Base-by-base conservation (phyloP, 2,888 invertebrate species). In the Caenorhabditis japonica region DNA sequence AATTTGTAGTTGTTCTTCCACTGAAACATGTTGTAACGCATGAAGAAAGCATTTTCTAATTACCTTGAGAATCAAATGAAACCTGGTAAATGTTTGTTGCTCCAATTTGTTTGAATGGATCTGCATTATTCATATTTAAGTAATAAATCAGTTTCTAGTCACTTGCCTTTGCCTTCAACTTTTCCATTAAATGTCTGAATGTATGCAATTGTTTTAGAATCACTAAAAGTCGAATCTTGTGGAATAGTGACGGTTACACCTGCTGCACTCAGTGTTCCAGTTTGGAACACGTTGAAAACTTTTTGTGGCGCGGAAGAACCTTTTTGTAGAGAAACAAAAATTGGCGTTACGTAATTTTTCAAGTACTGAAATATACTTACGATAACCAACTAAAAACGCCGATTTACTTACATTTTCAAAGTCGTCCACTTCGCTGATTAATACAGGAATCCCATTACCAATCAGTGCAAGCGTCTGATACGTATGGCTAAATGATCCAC, bases 331-430 rank as follows among this genome's bases (percentile, higher is more conserved):
- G 53, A 27, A 47, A 58, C 23, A 58, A 72, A 72, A 5, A 72
- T 4, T 17, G 46, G 52, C 21, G 17, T 56, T 5, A 73, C n/a
- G 27, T 73, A 73, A 3, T 2, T 23, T 3, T 51, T 33, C 19
- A 73, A 46, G 27, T 56, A 73, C 73, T 73, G 58, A 44, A 58
- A 56, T n/a, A n/a, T n/a, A n/a, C n/a, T n/a, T n/a, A n/a, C n/a
- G n/a, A n/a, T n/a, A n/a, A n/a, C n/a, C n/a, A n/a, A n/a, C n/a
- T n/a, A n/a, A n/a, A n/a, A n/a, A n/a, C n/a, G n/a, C n/a, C n/a
- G n/a, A 10, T 10, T 19, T n/a, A 33, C 49, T 56, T 15, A 71
- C 64, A 1, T n/a, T 53, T 23, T 58, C 36, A 13, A 73, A 55
- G 43, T 51, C 36, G 0, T 15, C 13, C 2, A 30, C 7, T 0